A percentile compares a stretch with the other conserved stretches of the same genome.
Evolutionary conservation across 2,797 vertebrate genomes (phyloP).

Genomic region (Monodelphis domestica): DNA sequence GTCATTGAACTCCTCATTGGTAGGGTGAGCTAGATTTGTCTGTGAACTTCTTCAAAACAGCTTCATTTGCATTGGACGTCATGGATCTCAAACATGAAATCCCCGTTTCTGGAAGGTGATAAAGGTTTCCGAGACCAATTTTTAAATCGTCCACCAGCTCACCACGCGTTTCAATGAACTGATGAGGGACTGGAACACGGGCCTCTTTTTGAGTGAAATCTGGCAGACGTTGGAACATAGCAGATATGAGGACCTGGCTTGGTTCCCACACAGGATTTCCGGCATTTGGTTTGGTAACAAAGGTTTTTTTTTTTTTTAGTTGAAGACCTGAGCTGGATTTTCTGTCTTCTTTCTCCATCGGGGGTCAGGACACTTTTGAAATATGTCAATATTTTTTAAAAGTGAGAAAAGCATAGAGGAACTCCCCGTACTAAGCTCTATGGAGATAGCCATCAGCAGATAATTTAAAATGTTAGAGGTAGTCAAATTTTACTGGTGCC

Average conservation of each 20-base stretch:
- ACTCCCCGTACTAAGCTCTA: conserved; percentile 68
- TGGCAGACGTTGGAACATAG: conserved; percentile 36
- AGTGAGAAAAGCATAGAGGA: conserved; percentile 49
- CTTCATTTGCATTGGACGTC: conserved; percentile 21
- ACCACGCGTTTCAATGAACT: conserved; percentile 60
- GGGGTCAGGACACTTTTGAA: conserved; percentile 50
- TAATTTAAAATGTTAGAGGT: conserved; percentile 76
- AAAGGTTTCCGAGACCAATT: conserved; percentile 49
- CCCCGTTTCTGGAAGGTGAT: conserved; percentile 53
- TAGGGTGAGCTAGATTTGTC: conserved; percentile 45
- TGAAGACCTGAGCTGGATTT: background rate
- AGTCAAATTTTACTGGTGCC: conserved; percentile 62
- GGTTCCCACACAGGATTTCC: background rate
- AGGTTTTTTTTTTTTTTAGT: no score
- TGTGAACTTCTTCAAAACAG: conserved; percentile 25
- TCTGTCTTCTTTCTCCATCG: conserved; percentile 1
- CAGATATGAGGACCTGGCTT: background rate
- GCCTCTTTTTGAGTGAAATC: conserved; percentile 49
- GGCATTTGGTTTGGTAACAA: background rate
- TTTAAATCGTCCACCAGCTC: conserved; percentile 55
- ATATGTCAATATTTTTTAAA: conserved; percentile 55
- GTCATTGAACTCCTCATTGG: conserved; percentile 61
- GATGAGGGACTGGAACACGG: conserved; percentile 31
- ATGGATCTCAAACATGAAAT: conserved; percentile 54
- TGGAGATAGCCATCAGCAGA: conserved; percentile 59